Evolutionary conservation across 2,888 invertebrate species (phyloP), one percentile per base, ranked within the genome.

Genomic region (Calliphora vomitoria): DNA sequence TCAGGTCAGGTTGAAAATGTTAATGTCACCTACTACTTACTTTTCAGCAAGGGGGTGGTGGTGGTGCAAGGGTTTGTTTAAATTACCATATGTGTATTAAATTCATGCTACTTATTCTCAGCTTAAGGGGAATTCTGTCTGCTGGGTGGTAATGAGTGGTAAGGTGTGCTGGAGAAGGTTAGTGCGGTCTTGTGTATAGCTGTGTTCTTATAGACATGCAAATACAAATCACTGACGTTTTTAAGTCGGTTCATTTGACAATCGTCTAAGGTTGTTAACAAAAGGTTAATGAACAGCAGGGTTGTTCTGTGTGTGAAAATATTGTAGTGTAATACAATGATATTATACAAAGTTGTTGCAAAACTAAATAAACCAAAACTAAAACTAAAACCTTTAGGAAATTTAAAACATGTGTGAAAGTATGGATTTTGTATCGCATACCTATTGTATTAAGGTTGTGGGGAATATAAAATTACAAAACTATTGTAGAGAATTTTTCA

Each of bases 261-360:
- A 81, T 58, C 62, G 75, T 81, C 47, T 80, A 81, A 85, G 85
- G 85, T 85, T 75, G 53, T 38, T 71, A 69, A 47, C 85, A 76
- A 85, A 81, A 85, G 85, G 85, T 85, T 76, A 85, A 81, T 85
- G 85, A 76, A 85, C 85, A 85, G 75, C 80, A 81, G 85, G 85
- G 75, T 62, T 69, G 75, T 53, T 6, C 18, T 55, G 76, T 76
- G 75, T 83, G 72, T 66, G 81, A 74, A 74, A 74, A 74, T 66
- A 35, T 58, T 62, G 6, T 55, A 31, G 11, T 8, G 62, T 62
- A 60, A 50, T 20, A 60, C 41, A 35, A 20, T 35, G 8, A 18
- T 20, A 55, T 15, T 35, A 18, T 20, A 82, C 68, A 75, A 82
- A 76, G 18, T 82, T 82, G 47, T 60, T 68, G 25, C 35, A 44